These are phyloP conservation scores for Maccullochella peelii DNA, from an alignment of 2,113 vertebrate genomes.

Conservation along the genomic window DNA sequence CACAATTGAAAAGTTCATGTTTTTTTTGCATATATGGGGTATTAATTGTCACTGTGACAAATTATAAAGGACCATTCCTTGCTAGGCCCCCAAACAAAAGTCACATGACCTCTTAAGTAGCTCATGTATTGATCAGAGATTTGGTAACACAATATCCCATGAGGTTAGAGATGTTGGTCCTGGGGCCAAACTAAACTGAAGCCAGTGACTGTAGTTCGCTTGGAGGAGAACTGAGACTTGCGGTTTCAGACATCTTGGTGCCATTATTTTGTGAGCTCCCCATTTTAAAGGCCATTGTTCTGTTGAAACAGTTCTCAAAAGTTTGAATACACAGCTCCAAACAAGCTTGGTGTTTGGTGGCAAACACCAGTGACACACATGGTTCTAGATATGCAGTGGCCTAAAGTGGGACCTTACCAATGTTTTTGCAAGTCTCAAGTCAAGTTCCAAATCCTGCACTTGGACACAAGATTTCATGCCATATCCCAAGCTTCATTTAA, in stretches of 20 bases:
- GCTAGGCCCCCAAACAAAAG: neutral
- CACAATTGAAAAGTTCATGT: neutral
- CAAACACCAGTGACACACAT: neutral
- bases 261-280: neutral
- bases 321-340: neutral
- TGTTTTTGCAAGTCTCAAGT: neutral
- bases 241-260: slow-evolving; percentile 29
- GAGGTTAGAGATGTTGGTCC: slow-evolving; percentile 21
- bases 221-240: slow-evolving; percentile 3
- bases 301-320: neutral
- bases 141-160: slow-evolving; percentile 35
- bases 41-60: neutral
- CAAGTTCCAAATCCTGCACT: neutral
- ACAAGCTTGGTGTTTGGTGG: neutral
- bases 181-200: slow-evolving; percentile 13
- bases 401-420: neutral
- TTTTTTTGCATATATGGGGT: neutral
- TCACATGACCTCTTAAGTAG: neutral
- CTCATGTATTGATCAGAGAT: slow-evolving; percentile 12
- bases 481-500: neutral
- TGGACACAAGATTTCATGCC: neutral
- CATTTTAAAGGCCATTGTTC: neutral
- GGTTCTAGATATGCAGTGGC: neutral
- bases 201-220: slow-evolving; percentile 1
- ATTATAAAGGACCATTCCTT: neutral